Percentiles rank a stretch among this genome's conserved stretches.
These are phyloP conservation scores for Acanthoscelides obtectus DNA, from an alignment of 2,888 invertebrate species.

Conservation along the genomic window DNA sequence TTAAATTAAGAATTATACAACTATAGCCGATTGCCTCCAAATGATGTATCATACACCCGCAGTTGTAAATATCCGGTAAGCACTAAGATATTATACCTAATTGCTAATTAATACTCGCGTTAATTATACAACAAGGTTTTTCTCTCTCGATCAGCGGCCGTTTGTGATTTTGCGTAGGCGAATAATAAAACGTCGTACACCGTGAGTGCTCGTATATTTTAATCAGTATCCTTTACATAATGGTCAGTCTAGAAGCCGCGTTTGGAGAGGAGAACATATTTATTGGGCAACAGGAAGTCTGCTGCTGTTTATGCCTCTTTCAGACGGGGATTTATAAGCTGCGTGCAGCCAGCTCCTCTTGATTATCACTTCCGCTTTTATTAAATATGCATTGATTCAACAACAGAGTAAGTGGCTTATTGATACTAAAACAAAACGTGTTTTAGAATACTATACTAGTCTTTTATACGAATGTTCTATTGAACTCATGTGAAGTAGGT, in stretches of 20 bases:
- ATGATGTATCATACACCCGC: background rate
- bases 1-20: background rate
- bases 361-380: background rate
- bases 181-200: background rate
- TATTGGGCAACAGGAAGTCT: background rate
- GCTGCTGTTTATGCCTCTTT: background rate
- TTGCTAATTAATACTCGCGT: background rate
- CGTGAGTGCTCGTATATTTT: background rate
- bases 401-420: no score
- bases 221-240: background rate
- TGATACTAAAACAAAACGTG: no score
- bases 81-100: background rate
- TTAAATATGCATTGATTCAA: no score
- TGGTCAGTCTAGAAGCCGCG: background rate
- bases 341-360: background rate
- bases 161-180: background rate
- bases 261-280: background rate
- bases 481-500: no score
- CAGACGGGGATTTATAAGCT: background rate
- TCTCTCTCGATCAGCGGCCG: background rate
- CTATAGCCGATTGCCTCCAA: background rate
- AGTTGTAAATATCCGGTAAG: background rate
- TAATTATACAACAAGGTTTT: background rate
- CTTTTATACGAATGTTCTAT: no score
- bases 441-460: no score